Conservation (phyloP, 2,797 vertebrate species). For the Uromys caudimaculatus region DNA sequence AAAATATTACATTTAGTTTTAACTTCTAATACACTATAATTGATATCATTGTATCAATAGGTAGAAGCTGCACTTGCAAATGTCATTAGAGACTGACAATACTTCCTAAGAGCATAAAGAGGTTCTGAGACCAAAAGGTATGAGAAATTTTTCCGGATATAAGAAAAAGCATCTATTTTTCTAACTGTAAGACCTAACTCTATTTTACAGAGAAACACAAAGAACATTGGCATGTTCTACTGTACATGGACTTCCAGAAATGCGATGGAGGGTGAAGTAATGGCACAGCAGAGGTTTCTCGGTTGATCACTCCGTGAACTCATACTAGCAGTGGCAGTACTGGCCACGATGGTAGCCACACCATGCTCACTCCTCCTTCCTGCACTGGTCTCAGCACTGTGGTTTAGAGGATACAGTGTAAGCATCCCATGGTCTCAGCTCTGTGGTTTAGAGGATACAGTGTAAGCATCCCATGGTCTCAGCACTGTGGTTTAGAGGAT, state of each 20-base stretch:
- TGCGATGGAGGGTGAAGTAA: not conserved
- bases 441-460: not conserved
- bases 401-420: too few species aligned
- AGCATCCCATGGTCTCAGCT: too few species aligned
- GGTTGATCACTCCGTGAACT: slow-evolving; percentile 4
- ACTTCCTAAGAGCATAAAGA: not conserved
- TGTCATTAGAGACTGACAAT: not conserved
- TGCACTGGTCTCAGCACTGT: not conserved
- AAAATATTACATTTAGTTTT: not conserved
- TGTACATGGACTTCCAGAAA: not conserved
- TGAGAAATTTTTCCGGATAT: not conserved
- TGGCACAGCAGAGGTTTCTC: not conserved
- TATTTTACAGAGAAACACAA: not conserved
- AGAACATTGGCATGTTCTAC: not conserved
- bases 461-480: not conserved
- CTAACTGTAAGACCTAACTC: not conserved
- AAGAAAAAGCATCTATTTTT: not conserved
- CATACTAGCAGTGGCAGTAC: not conserved
- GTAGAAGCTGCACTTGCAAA: not conserved
- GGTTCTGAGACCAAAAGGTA: not conserved
- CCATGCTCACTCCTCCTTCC: not conserved
- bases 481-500: not conserved
- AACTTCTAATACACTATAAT: slow-evolving; percentile 25
- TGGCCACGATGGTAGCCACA: not conserved
- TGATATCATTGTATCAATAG: not conserved